A percentile compares a stretch with the other conserved stretches of the same genome.
Evolutionary conservation across 2,113 vertebrate species (phyloP).

Genomic region (Nasalis larvatus): DNA sequence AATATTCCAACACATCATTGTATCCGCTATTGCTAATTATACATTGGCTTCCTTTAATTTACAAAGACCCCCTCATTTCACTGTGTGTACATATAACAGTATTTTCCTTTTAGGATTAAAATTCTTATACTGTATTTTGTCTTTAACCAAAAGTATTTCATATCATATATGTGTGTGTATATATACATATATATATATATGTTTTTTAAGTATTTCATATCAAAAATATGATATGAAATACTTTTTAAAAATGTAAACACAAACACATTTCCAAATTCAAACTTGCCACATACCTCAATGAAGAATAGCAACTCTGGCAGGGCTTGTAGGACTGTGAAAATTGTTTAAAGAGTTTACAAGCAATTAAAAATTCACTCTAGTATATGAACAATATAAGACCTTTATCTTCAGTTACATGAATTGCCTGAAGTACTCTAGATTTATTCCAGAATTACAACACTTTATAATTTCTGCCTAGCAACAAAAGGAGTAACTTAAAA

Average conservation of each 20-base stretch:
- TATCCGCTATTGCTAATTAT: neutral
- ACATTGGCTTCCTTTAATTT: neutral
- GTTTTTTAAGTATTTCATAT: neutral
- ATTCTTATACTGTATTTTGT: neutral
- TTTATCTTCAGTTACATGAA: constrained; percentile 1
- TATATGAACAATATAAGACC: neutral
- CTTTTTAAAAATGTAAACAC: constrained; percentile 12
- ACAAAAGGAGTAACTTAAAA: constrained; percentile 10
- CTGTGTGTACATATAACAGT: neutral
- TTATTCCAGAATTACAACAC: neutral
- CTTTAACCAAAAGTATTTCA: neutral
- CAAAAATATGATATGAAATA: neutral
- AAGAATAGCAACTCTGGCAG: neutral
- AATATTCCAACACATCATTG: neutral
- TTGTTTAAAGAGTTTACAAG: neutral
- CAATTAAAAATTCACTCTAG: constrained; percentile 24
- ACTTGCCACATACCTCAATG: neutral
- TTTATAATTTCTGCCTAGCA: neutral
- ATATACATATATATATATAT: neutral
- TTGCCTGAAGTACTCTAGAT: neutral
- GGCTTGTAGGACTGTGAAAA: neutral
- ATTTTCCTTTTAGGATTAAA: neutral
- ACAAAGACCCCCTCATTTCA: neutral
- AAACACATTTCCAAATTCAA: neutral
- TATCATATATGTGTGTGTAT: neutral